Evolutionary conservation across 2,888 invertebrate species (phyloP).

Genomic region (Lycocerus yunnanus): DNA sequence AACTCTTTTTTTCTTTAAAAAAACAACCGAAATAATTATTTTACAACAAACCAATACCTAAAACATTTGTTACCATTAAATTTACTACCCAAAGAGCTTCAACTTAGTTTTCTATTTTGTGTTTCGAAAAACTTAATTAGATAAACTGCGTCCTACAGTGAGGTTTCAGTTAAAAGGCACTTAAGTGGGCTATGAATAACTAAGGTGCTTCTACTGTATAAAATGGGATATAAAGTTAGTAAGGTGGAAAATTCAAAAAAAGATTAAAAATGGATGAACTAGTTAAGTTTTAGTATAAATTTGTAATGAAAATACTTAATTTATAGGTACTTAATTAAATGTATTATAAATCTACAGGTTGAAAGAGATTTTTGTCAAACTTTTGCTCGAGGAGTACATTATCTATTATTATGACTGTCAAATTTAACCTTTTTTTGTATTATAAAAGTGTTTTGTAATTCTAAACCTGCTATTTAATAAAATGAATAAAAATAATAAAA

Average conservation of each 20-base stretch:
- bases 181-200: slow-evolving; percentile 43
- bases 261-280: slow-evolving; percentile 4
- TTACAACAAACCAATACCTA: slow-evolving; percentile 42
- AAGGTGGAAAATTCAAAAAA: slow-evolving; percentile 21
- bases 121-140: slow-evolving; percentile 20
- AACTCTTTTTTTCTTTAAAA: slow-evolving; percentile 34
- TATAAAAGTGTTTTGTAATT: background rate
- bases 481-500: background rate
- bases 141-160: slow-evolving; percentile 20
- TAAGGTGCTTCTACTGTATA: slow-evolving; percentile 38
- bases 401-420: too few relatives aligned
- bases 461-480: background rate
- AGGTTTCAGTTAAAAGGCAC: slow-evolving; percentile 35
- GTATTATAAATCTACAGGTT: background rate
- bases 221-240: slow-evolving; percentile 38
- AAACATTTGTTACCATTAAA: slow-evolving; percentile 43
- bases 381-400: too few relatives aligned
- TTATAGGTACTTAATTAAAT: background rate
- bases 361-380: too few relatives aligned
- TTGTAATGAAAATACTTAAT: background rate
- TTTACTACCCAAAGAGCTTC: slow-evolving; percentile 37
- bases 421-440: too few relatives aligned
- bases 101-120: slow-evolving; percentile 34
- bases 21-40: slow-evolving; percentile 26
- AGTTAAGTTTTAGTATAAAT: background rate